Evolutionary conservation across 2,113 vertebrate genomes (phyloP).

Genomic region (Chaetops frenatus): DNA sequence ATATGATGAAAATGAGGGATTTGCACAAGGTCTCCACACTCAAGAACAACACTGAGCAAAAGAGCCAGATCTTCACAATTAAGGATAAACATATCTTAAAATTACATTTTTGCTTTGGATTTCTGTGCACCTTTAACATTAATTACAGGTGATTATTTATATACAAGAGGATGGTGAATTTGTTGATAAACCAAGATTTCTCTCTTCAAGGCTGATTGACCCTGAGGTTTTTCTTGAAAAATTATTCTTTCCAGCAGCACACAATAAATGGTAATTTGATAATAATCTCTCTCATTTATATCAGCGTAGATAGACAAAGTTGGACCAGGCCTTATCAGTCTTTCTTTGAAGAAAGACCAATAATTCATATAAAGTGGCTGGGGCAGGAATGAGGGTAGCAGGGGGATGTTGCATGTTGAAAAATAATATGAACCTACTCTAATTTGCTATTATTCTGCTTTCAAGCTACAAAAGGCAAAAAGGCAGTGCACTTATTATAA

Average conservation of each 20-base stretch:
- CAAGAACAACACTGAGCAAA: not conserved
- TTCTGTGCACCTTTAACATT: not conserved
- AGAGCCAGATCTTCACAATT: not conserved
- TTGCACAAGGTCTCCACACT: not conserved
- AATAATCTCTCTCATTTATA: not conserved
- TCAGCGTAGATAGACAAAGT: not conserved
- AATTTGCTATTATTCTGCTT: not conserved
- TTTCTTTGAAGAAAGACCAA: not conserved
- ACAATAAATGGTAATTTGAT: conserved; percentile 29
- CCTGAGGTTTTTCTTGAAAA: not conserved
- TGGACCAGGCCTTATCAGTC: not conserved
- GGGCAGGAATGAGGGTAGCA: not conserved
- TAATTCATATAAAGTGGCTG: not conserved
- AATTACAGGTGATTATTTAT: not conserved
- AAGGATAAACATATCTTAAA: not conserved
- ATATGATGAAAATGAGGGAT: not conserved
- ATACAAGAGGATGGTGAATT: not conserved
- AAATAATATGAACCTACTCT: not conserved
- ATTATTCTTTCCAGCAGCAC: not conserved
- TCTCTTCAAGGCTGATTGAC: not conserved
- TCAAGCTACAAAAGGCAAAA: not conserved
- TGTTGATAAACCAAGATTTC: not conserved
- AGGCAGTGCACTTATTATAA: not conserved
- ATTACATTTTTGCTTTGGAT: not conserved
- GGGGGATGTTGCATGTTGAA: not conserved